Conservation (phyloP, 2,888 invertebrate species). For the Platerodrilus igneus region DNA sequence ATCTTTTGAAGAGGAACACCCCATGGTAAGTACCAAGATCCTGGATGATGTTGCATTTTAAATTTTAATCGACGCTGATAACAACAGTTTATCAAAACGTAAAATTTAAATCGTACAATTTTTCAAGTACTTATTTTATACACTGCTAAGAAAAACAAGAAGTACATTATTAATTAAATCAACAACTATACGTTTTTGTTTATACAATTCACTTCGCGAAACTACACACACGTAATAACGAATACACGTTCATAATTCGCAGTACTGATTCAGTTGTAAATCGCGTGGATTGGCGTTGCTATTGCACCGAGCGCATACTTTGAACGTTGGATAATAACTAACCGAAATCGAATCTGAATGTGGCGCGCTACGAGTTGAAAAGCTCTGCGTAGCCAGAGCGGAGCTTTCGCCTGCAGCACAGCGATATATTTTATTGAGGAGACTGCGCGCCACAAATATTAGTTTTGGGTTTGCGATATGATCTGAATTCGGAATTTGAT, state of each 20-base stretch:
- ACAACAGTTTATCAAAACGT: no score
- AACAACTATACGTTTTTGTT: no score
- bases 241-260: no score
- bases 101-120: no score
- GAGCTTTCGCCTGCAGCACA: slow-evolving; percentile 36
- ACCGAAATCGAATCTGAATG: no score
- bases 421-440: slow-evolving; percentile 27
- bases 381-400: slow-evolving; percentile 34
- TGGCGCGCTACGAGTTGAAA: slow-evolving; percentile 29
- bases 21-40: slow-evolving; percentile 68
- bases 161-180: no score
- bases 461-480: slow-evolving; percentile 14
- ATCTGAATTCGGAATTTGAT: slow-evolving; percentile 22
- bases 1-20: slow-evolving; percentile 62
- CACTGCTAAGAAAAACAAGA: no score
- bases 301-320: slow-evolving; percentile 28
- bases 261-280: slow-evolving; percentile 13
- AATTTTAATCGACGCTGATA: no score
- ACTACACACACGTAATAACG: no score
- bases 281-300: no score
- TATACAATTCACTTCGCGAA: no score
- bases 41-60: slow-evolving; percentile 56
- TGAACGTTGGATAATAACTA: slow-evolving; percentile 31
- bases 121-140: no score
- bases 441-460: slow-evolving; percentile 25